A percentile compares a stretch with the other conserved stretches of the same genome.
Conservation (phyloP, 2,797 vertebrate genomes). For the Chelidonichthys spinosus region DNA sequence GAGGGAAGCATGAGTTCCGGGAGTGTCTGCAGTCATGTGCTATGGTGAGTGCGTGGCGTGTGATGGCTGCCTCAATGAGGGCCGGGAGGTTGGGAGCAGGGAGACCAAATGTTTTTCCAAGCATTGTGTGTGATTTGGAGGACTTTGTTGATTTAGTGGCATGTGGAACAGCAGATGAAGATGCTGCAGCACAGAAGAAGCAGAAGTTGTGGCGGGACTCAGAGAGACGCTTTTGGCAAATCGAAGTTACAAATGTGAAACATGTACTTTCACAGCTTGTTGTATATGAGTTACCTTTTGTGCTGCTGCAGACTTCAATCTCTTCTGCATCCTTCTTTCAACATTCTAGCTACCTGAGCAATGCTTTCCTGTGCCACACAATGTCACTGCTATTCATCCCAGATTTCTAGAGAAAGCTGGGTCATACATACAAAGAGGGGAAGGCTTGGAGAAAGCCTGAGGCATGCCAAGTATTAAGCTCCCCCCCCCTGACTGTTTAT, state of each 20-base stretch:
- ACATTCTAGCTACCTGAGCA: background rate
- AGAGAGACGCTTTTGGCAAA: too few species aligned
- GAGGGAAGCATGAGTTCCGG: too few species aligned
- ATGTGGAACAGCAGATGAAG: too few species aligned
- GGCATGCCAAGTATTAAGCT: slow-evolving; percentile 46
- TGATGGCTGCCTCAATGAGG: background rate
- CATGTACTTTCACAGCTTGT: background rate
- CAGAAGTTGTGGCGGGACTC: too few species aligned
- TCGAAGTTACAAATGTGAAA: too few species aligned
- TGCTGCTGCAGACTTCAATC: background rate
- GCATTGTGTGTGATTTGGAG: background rate
- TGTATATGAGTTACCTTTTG: background rate
- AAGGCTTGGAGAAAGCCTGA: slow-evolving; percentile 28
- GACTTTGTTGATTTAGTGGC: too few species aligned
- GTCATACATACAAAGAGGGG: slow-evolving; percentile 8
- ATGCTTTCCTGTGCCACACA: slow-evolving; percentile 3
- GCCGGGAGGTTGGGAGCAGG: background rate
- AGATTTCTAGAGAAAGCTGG: slow-evolving; percentile 3
- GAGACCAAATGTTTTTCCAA: background rate
- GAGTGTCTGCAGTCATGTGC: too few species aligned
- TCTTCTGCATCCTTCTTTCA: slow-evolving; percentile 2
- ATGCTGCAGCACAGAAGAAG: too few species aligned
- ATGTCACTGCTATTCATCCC: slow-evolving; percentile 7
- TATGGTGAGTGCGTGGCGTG: too few species aligned
- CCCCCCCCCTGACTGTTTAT: slow-evolving; percentile 48